Conservation (phyloP, 2,797 vertebrate genomes). For the Siniperca obscura region DNA sequence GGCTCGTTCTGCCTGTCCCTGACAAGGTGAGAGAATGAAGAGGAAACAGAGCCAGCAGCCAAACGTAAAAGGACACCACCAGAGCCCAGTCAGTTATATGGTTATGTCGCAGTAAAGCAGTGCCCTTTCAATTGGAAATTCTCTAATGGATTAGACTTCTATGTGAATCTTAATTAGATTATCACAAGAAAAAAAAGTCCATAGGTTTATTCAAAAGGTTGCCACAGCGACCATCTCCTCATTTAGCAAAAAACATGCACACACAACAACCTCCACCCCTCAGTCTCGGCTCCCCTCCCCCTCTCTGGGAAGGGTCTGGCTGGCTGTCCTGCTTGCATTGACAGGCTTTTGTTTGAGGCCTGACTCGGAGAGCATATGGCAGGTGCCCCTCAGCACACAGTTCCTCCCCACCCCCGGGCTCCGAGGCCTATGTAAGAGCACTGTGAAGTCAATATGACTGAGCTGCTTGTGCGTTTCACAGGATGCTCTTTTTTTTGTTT, state of each 20-base stretch:
- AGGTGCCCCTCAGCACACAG: conserved; percentile 84
- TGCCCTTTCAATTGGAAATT: conserved; percentile 19
- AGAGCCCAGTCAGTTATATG: conserved; percentile 17
- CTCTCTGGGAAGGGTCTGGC: conserved; percentile 68
- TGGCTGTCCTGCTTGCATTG: conserved; percentile 77
- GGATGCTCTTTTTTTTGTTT: conserved; percentile 55
- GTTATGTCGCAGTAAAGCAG: conserved; percentile 17
- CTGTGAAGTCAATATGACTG: conserved; percentile 49
- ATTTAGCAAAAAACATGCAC: conserved; percentile 51
- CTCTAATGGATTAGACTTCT: conserved; percentile 28
- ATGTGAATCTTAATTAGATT: conserved; percentile 56
- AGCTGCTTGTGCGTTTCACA: conserved; percentile 46
- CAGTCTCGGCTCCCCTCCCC: conserved; percentile 74
- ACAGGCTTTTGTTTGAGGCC: conserved; percentile 84
- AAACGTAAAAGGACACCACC: conserved; percentile 60
- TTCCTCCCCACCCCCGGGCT: conserved; percentile 74
- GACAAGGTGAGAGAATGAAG: conserved; percentile 73
- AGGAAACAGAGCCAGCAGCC: conserved; percentile 55
- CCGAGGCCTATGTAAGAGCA: conserved; percentile 51
- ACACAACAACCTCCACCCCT: conserved; percentile 62
- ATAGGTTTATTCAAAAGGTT: conserved; percentile 60
- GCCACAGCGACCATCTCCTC: conserved; percentile 57
- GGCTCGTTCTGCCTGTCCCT: conserved; percentile 47
- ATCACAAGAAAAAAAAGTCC: conserved; percentile 31
- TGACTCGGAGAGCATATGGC: conserved; percentile 85